Evolutionary conservation across 1,140 invertebrate species (phyloP), one percentile per base, ranked within the genome.

Genomic region (Drosophila carrolli): DNA sequence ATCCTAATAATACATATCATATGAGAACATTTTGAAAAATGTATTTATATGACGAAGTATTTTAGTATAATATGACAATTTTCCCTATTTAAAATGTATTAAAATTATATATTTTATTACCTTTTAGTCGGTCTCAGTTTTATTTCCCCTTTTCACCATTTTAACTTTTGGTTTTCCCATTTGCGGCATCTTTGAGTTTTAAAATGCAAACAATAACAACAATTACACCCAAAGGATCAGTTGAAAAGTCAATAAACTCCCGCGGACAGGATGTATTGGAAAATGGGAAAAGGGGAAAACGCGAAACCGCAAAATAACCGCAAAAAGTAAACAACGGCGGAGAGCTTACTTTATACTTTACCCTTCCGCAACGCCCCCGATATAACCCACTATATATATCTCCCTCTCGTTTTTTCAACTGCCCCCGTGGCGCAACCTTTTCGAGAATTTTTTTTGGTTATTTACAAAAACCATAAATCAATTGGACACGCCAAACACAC

Each of bases 381-480:
- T 37, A 11, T 7, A 19, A 37, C 9, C 50, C 50, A 53, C 50
- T 37, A 37, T 53, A 35, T 32, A 37, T 16, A 37, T 53, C 16
- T 53, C 8, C 29, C 48, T n/a, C 37, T 32, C 29, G 37, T n/a
- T 9, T 14, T 32, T 35, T 29, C 29, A 23, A 4, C 5, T 43
- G 51, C 44, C 53, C 65, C 67, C 65, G 71, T 66, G 70, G 84
- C 61, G 84, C 61, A 81, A 86, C 83, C 83, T 86, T 85, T 86
- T 78, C 41, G 41, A 47, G 58, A 56, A 56, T 54, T 77, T 66
- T 79, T 55, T 43, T 82, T 61, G 47, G 70, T 89, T 90, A 90
- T 88, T 90, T 90, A 90, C 75, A 83, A 90, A 90, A 90, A 86
- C 88, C 88, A 90, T 90, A 90, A 90, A 90, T 90, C 88, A 90